These are phyloP conservation scores for Tiliacea citrago DNA, from an alignment of 2,888 invertebrate genomes.

Conservation along the genomic window DNA sequence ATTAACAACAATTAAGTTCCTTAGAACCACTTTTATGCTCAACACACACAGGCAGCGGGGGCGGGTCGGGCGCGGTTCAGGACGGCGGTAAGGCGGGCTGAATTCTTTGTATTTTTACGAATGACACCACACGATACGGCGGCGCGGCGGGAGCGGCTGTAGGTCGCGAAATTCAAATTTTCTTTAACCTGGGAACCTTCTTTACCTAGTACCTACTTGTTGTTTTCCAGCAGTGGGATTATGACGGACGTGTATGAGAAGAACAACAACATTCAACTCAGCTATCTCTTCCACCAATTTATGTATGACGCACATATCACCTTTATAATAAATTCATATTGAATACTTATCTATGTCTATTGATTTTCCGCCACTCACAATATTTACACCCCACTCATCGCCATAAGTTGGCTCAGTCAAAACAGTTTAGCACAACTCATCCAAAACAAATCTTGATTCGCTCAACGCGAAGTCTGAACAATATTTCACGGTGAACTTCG, in stretches of 20 bases:
- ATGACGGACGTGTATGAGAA: not conserved
- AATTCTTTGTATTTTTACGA: no score
- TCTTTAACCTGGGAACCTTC: slow-evolving; percentile 8
- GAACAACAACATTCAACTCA: not conserved
- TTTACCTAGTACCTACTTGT: not conserved
- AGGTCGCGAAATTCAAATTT: no score
- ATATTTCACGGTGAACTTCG: slow-evolving; percentile 62
- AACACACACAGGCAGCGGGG: no score
- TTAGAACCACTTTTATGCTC: no score
- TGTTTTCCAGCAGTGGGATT: not conserved
- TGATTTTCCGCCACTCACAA: slow-evolving; percentile 44
- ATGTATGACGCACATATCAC: slow-evolving; percentile 15
- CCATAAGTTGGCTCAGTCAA: slow-evolving; percentile 29
- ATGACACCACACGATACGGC: no score
- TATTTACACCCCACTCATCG: slow-evolving; percentile 33
- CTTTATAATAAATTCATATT: slow-evolving; percentile 44
- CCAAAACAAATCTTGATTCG: slow-evolving; percentile 52
- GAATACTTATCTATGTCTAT: slow-evolving; percentile 38
- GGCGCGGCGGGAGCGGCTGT: no score
- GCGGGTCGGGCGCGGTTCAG: no score
- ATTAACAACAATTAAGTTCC: no score
- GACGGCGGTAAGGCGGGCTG: no score
- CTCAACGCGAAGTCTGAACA: slow-evolving; percentile 47
- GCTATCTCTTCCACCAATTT: not conserved
- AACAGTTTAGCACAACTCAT: slow-evolving; percentile 52